phyloP scores from a whole-genome alignment of 2,113 vertebrate genomes.

The Podarcis raffonei region DNA sequence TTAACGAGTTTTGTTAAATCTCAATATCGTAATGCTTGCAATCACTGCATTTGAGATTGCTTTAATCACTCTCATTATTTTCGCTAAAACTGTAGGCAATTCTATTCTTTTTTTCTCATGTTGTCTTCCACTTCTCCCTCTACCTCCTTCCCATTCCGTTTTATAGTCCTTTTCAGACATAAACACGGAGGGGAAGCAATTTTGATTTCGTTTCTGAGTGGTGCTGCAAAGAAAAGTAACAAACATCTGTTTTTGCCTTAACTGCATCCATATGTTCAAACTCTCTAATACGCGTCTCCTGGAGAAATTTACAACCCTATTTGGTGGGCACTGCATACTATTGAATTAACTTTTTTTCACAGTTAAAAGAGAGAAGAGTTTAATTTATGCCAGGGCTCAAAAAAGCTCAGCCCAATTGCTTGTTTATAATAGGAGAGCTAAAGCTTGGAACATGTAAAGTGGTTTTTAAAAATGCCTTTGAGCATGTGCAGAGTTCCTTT shows the following conservation, averaged over 20 bases:
- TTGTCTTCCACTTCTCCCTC: conserved; percentile 54
- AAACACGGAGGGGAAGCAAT: conserved; percentile 74
- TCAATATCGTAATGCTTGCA: conserved; percentile 31
- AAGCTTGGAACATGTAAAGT: neutral
- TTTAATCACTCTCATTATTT: conserved; percentile 49
- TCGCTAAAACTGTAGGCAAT: conserved; percentile 40
- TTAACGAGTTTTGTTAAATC: conserved; percentile 55
- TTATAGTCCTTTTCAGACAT: conserved; percentile 75
- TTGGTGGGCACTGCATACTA: conserved; percentile 61
- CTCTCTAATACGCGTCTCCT: conserved; percentile 64
- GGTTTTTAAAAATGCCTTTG: neutral
- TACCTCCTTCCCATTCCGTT: conserved; percentile 64
- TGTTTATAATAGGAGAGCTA: neutral
- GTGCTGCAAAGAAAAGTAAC: conserved; percentile 76
- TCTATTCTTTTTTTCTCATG: conserved; percentile 65
- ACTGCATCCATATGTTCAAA: conserved; percentile 79
- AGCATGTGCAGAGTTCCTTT: neutral
- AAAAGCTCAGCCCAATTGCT: neutral
- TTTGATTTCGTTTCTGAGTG: conserved; percentile 73
- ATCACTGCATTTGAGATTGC: conserved; percentile 48
- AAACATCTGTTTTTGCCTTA: conserved; percentile 79
- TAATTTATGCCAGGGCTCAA: conserved; percentile 19
- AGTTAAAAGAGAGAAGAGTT: conserved; percentile 38
- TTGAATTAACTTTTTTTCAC: conserved; percentile 72
- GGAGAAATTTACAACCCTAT: conserved; percentile 73